Evolutionary conservation across 2,888 invertebrate species (phyloP).

Genomic region (Aplocera efformata): DNA sequence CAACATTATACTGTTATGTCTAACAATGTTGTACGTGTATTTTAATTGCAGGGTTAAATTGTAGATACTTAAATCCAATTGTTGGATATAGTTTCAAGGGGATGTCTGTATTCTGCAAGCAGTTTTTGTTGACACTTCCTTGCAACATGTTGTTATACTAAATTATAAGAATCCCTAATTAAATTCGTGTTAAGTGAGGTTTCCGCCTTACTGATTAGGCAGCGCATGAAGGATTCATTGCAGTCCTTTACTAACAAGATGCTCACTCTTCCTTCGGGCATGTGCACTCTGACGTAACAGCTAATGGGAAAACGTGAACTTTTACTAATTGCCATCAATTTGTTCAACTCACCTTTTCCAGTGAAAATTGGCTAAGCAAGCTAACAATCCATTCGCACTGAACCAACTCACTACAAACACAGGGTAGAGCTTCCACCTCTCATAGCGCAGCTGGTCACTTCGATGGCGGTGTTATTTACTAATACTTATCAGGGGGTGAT

Average conservation of each 20-base stretch:
- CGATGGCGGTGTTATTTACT: slow-evolving; percentile 3
- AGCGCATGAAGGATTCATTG: not conserved
- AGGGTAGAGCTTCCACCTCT: not conserved
- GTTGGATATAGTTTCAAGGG: too few relatives aligned
- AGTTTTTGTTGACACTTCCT: not conserved
- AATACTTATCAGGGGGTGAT: slow-evolving; percentile 31
- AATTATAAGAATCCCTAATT: slow-evolving; percentile 8
- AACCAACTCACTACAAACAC: slow-evolving; percentile 1
- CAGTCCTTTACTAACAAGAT: not conserved
- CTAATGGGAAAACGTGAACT: slow-evolving; percentile 9
- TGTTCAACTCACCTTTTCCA: slow-evolving; percentile 24
- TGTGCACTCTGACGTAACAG: not conserved
- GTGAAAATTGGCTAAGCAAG: slow-evolving; percentile 17
- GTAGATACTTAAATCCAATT: too few relatives aligned
- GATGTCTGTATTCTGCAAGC: too few relatives aligned
- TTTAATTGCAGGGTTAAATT: too few relatives aligned
- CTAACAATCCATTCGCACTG: slow-evolving; percentile 28
- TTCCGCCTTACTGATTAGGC: slow-evolving; percentile 2
- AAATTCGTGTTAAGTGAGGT: slow-evolving; percentile 1
- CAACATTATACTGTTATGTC: too few relatives aligned
- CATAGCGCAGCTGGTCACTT: slow-evolving; percentile 14
- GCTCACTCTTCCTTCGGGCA: too few relatives aligned
- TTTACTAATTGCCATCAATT: slow-evolving; percentile 4
- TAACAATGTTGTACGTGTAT: too few relatives aligned
- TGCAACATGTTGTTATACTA: slow-evolving; percentile 2